Percentiles rank a stretch among this genome's conserved stretches.
Conservation (phyloP, 1,140 invertebrate genomes). For the Latrodectus geometricus region DNA sequence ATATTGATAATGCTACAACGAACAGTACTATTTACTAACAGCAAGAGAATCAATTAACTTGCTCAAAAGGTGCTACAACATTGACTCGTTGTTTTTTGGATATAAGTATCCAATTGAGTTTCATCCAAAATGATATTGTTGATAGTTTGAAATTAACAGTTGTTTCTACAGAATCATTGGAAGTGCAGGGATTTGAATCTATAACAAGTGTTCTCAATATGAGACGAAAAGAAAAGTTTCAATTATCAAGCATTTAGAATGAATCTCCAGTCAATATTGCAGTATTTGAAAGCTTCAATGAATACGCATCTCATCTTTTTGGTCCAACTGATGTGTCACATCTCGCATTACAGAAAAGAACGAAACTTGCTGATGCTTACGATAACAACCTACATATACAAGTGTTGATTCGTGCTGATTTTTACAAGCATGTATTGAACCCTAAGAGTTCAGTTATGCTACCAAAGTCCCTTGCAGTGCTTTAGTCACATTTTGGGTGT, state of each 20-base stretch:
- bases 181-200: background rate
- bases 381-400: background rate
- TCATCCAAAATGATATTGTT: background rate
- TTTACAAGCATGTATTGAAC: background rate
- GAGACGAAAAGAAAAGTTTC: background rate
- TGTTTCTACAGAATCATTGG: background rate
- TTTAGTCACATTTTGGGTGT: too few relatives aligned
- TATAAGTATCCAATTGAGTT: too few relatives aligned
- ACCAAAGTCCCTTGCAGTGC: background rate
- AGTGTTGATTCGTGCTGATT: background rate
- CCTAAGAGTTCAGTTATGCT: background rate
- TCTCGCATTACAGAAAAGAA: too few relatives aligned
- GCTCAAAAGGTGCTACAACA: background rate
- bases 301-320: background rate
- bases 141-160: background rate
- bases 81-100: background rate
- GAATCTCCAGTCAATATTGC: background rate
- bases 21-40: too few relatives aligned
- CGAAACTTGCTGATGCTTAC: too few relatives aligned
- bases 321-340: conserved; percentile 11
- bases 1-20: background rate
- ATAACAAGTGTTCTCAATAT: too few relatives aligned
- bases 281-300: background rate
- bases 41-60: background rate
- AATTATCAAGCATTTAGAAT: background rate